phyloP scores from a whole-genome alignment of 2,113 vertebrate species.

The Atherinomorus stipes region DNA sequence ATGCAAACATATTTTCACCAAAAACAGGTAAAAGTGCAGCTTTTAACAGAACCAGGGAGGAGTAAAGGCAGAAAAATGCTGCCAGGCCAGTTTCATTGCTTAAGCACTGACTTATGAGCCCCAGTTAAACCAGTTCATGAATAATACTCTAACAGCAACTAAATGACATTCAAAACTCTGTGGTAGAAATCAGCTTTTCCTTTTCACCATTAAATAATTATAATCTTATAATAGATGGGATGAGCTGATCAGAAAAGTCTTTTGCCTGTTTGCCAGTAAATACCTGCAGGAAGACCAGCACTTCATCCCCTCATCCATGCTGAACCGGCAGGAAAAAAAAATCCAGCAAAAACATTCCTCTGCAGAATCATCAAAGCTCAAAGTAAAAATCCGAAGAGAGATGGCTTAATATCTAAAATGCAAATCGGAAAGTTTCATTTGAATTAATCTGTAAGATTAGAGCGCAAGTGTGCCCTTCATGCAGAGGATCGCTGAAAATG shows the following conservation, averaged over 20 bases:
- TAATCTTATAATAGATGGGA: conserved; percentile 50
- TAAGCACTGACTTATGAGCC: too few species aligned
- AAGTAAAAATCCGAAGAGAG: conserved; percentile 45
- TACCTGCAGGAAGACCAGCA: conserved; percentile 27
- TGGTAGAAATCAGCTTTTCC: not conserved
- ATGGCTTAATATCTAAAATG: conserved; percentile 42
- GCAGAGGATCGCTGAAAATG: conserved; percentile 22
- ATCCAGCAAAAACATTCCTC: conserved; percentile 12
- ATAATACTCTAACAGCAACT: too few species aligned
- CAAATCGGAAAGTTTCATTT: conserved; percentile 48
- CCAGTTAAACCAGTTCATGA: too few species aligned
- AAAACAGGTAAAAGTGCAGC: too few species aligned
- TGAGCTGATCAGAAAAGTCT: conserved; percentile 35
- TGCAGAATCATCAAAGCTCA: conserved; percentile 52
- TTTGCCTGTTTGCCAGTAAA: conserved; percentile 3
- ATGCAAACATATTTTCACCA: too few species aligned
- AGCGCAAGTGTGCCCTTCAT: conserved; percentile 37
- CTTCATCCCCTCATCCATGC: conserved; percentile 2
- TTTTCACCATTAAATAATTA: conserved; percentile 21
- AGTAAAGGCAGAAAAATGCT: too few species aligned
- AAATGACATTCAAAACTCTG: too few species aligned
- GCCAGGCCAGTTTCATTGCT: too few species aligned
- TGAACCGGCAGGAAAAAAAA: not conserved
- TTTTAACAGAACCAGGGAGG: too few species aligned
- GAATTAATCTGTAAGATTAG: conserved; percentile 41